phyloP scores from a whole-genome alignment of 2,797 vertebrate species.

The Alectoris magna region DNA sequence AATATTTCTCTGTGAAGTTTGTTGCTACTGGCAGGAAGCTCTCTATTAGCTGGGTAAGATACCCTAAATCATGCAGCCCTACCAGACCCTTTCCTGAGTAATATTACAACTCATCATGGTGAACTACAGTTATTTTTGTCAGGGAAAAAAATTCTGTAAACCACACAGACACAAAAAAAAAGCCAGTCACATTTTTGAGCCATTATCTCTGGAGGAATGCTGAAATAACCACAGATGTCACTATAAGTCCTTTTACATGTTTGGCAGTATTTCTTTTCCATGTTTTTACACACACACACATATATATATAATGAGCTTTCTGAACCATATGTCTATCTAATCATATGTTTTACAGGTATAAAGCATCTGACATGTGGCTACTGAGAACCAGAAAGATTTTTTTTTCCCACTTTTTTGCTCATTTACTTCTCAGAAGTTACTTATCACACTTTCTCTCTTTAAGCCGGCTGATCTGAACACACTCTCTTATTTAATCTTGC shows the following conservation, averaged over 20 bases:
- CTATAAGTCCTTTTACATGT: background rate
- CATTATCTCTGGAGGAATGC: background rate
- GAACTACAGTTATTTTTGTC: background rate
- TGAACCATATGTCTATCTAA: background rate
- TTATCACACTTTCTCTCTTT: background rate
- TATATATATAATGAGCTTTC: background rate
- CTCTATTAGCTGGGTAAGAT: background rate
- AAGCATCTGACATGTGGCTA: background rate
- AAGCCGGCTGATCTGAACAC: background rate
- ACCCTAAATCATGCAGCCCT: background rate
- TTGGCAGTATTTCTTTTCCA: background rate
- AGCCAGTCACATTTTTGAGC: background rate
- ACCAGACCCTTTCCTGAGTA: background rate
- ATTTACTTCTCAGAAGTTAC: background rate
- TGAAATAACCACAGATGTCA: background rate
- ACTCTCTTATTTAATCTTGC: background rate
- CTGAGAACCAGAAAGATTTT: background rate
- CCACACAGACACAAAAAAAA: fast-evolving
- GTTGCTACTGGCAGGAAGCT: background rate
- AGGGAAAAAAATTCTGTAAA: background rate
- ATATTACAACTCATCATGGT: fast-evolving
- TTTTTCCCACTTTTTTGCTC: background rate
- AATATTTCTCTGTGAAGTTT: background rate
- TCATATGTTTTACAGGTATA: background rate
- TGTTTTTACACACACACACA: background rate